Percentiles rank a stretch among this genome's conserved stretches.
Conservation (phyloP, 2,113 vertebrate species). For the Sorex fumeus region DNA sequence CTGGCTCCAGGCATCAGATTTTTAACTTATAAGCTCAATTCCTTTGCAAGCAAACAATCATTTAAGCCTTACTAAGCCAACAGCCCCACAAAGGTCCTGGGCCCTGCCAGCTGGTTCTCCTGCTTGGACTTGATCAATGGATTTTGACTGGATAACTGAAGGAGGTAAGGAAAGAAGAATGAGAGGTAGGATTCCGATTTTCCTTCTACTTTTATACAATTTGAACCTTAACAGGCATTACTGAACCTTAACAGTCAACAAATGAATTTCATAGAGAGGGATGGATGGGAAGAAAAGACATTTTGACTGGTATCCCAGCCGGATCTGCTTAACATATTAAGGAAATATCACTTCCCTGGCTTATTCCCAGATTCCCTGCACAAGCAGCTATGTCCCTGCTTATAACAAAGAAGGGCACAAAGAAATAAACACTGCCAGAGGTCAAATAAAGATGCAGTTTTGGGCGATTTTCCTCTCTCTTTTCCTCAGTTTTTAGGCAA, state of each 20-base stretch:
- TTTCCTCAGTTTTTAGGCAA: background rate
- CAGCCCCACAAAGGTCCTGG: background rate
- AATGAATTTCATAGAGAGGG: constrained; percentile 40
- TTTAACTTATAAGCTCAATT: background rate
- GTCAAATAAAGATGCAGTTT: background rate
- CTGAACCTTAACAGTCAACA: background rate
- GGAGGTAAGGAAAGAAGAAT: background rate
- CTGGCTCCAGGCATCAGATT: background rate
- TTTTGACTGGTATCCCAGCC: background rate
- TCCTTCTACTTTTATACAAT: background rate
- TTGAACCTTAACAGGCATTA: constrained; percentile 47
- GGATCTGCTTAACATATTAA: background rate
- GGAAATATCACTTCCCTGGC: background rate
- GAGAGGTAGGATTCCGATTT: background rate
- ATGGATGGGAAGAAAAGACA: constrained; percentile 22
- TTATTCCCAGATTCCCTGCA: background rate
- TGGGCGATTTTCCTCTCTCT: background rate
- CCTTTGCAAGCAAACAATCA: background rate
- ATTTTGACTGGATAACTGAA: background rate
- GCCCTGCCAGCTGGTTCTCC: background rate
- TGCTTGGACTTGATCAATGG: background rate
- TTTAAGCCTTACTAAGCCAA: background rate
- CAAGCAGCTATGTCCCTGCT: constrained; percentile 18
- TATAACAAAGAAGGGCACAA: background rate
- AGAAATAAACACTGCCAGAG: background rate